Conservation (phyloP, 2,797 vertebrate species). For the Gobionotothen gibberifrons region DNA sequence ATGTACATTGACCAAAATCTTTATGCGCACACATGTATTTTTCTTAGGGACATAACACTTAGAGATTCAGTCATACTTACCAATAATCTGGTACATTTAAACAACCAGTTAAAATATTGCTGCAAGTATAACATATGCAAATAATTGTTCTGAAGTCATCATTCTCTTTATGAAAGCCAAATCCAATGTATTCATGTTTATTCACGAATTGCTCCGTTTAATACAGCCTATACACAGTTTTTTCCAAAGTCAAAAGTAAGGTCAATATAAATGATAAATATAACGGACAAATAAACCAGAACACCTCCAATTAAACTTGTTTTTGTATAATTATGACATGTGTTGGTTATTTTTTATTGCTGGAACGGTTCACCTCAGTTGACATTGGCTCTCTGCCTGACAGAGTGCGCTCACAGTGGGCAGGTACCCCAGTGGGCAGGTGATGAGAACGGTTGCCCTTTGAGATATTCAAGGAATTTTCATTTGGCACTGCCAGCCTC, state of each 20-base stretch:
- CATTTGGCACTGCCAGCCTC: constrained; percentile 65
- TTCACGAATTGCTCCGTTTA: not conserved
- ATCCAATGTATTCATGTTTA: not conserved
- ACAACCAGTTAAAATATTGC: not conserved
- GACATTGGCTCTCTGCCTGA: constrained; percentile 70
- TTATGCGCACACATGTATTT: not conserved
- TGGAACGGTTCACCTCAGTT: constrained; percentile 73
- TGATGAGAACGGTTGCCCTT: constrained; percentile 79
- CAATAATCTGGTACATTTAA: not conserved
- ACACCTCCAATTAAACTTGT: not conserved
- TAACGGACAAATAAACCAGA: not conserved
- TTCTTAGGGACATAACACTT: not conserved
- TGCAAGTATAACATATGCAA: not conserved
- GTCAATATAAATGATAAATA: not conserved
- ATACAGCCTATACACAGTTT: too few species aligned
- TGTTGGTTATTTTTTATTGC: constrained; percentile 70
- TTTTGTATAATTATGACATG: constrained; percentile 37
- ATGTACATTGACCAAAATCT: not conserved
- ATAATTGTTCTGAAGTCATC: not conserved
- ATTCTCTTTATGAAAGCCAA: not conserved
- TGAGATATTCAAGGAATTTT: constrained; percentile 76
- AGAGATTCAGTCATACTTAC: not conserved
- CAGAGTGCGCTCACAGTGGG: constrained; percentile 73
- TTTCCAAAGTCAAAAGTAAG: not conserved
- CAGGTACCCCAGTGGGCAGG: constrained; percentile 69